Base-by-base conservation (phyloP, 2,113 vertebrate genomes). In the Elephas maximus region DNA sequence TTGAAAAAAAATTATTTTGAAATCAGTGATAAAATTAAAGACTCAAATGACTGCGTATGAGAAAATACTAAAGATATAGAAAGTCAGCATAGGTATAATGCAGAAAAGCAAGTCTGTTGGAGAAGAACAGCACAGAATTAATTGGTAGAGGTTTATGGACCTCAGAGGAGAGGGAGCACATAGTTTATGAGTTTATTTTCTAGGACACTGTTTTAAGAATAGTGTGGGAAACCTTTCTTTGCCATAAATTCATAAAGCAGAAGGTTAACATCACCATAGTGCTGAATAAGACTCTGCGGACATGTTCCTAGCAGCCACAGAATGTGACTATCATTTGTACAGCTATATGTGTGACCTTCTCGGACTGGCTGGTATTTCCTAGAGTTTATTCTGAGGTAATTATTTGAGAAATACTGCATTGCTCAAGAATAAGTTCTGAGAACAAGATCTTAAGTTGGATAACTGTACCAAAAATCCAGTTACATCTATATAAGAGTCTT, bases 161-260 rank as follows among this genome's bases (percentile, higher is more conserved):
- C 33, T 80, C 48, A 10, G 15, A 14, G 0, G 0, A 92, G 44
- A 90, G 20, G 92, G 69, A 81, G 8, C 8, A 91, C 33, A 60
- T 14, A 51, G 23, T 93, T 86, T 92, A 51, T 87, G 93, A 24
- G 77, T 94, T 93, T 84, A 80, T 98, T 63, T 97, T 91, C 85
- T 79, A 85, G 44, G 90, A 96, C 71, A 83, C 78, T 94, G 45
- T 91, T 97, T 89, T 94, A 76, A 80, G 84, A 48, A 77, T 62
- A 53, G 45, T 44, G 51, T 44, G 83, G 5, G 91, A 97, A 37
- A 80, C 79, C 30, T 93, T 67, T 83, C 57, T 96, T 95, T 44
- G 9, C 97, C 20, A 97, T 78, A 87, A 94, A 51, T 77, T 94
- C 88, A n/a, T 96, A 81, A 65, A 33, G 62, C 48, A 89, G 88